Evolutionary conservation across 2,797 vertebrate species (phyloP).

Genomic region (Myioborus miniatus): DNA sequence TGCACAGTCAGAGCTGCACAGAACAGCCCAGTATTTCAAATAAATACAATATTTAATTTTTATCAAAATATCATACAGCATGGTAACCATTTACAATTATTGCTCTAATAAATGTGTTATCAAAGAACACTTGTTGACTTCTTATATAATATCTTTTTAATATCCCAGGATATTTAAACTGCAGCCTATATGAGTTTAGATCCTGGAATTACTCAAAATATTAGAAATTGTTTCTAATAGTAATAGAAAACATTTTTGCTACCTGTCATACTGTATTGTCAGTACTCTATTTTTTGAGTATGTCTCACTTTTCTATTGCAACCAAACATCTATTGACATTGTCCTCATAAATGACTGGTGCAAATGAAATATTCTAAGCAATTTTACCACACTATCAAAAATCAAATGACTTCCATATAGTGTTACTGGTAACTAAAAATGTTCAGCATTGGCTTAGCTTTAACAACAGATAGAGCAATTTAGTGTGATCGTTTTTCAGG

Average conservation of each 20-base stretch:
- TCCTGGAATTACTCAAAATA: slow-evolving; percentile 67
- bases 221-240: slow-evolving; percentile 57
- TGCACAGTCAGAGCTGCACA: slow-evolving; percentile 76
- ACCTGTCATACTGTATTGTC: slow-evolving; percentile 44
- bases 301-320: slow-evolving; percentile 15
- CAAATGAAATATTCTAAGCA: slow-evolving; percentile 43
- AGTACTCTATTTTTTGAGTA: background rate
- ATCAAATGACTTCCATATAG: slow-evolving; percentile 58
- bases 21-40: slow-evolving; percentile 78
- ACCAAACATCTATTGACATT: slow-evolving; percentile 35
- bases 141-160: slow-evolving; percentile 67
- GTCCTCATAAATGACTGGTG: slow-evolving; percentile 17
- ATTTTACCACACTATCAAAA: slow-evolving; percentile 39
- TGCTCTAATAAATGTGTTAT: slow-evolving; percentile 82
- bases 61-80: slow-evolving; percentile 82
- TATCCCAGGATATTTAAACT: slow-evolving; percentile 72
- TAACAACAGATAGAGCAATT: slow-evolving; percentile 31
- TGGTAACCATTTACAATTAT: slow-evolving; percentile 83
- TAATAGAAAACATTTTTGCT: slow-evolving; percentile 53
- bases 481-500: slow-evolving; percentile 58
- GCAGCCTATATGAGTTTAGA: slow-evolving; percentile 58
- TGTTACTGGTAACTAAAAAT: slow-evolving; percentile 45
- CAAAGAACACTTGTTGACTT: slow-evolving; percentile 81
- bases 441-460: slow-evolving; percentile 57
- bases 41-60: slow-evolving; percentile 81